phyloP scores from a whole-genome alignment of 2,113 vertebrate species.

The Melierax canorus region DNA sequence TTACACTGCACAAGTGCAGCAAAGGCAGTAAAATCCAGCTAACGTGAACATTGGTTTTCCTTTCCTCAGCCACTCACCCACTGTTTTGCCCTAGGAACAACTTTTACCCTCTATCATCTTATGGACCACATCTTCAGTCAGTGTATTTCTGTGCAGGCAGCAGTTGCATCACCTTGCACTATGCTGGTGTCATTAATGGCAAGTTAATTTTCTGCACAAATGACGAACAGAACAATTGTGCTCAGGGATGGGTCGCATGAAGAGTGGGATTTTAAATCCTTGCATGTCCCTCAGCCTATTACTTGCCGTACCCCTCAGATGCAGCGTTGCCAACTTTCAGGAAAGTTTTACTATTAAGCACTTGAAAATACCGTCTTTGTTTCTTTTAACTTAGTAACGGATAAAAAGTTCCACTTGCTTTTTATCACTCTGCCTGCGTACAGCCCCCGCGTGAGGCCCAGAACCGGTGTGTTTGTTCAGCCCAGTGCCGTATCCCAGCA shows the following conservation, averaged over 20 bases:
- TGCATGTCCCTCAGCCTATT: background rate
- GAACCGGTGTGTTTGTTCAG: background rate
- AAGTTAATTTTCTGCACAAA: background rate
- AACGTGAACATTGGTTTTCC: background rate
- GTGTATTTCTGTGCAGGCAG: background rate
- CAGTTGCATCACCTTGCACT: background rate
- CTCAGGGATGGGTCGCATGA: background rate
- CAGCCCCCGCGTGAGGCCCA: rapidly evolving
- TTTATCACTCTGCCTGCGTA: rapidly evolving
- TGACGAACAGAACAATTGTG: rapidly evolving
- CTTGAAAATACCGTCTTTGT: background rate
- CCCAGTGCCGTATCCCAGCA: background rate
- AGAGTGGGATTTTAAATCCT: background rate
- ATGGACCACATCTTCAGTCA: background rate
- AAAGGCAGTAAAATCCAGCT: background rate
- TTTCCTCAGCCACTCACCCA: background rate
- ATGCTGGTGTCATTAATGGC: rapidly evolving
- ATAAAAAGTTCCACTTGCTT: background rate
- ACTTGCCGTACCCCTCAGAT: background rate
- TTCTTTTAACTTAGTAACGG: background rate
- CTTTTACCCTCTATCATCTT: background rate
- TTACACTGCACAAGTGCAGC: background rate
- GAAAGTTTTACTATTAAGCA: background rate
- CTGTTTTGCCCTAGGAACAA: background rate
- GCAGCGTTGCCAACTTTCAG: background rate